Evolutionary conservation across 2,888 invertebrate genomes (phyloP), one percentile per base, ranked within the genome.

Genomic region (Euspilapteryx auroguttella): DNA sequence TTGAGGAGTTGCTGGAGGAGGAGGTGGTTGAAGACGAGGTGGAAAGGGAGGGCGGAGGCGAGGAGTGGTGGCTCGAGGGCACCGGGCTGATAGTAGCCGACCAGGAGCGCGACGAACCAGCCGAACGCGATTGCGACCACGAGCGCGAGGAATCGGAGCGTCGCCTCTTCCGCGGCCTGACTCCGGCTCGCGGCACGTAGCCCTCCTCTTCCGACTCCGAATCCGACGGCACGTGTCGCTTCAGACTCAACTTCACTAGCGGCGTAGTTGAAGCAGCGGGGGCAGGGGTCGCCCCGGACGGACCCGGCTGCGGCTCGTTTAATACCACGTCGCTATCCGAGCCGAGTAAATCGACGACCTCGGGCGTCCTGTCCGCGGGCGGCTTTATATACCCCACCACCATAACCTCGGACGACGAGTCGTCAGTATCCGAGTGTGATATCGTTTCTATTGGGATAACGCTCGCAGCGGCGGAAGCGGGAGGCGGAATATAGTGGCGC

Each of bases 301-400:
- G 40, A 25, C 44, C 53, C n/a, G 55, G 37, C 15, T 40, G 45
- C 8, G 38, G 34, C 7, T 71, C 73, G 24, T 66, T 63, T 14
- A 76, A 47, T 12, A 68, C 56, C 7, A 69, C 68, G 39, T 68
- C 78, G 37, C 76, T 79, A 41, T 79, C 80, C 2, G 80, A 80
- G n/a, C 78, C 79, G 8, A 77, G 49, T 32, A 83, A 47, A 37
- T 81, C 80, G 11, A 83, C 80, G 1, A 83, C 71, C 47, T 82
- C 82, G 1, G 86, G 86, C 22, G 85, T 83, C 32, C 85, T 66
- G 38, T 82, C 81, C 36, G 77, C 76, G 33, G 81, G 82, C 21
- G 85, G 84, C 46, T 83, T 85, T 15, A 85, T 80, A 42, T 80
- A 82, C 2, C 80, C 82, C 7, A 86, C 78, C 28, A 86, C 75